These are phyloP conservation scores for Scleropages formosus DNA, from an alignment of 2,797 vertebrate genomes.

Conservation along the genomic window DNA sequence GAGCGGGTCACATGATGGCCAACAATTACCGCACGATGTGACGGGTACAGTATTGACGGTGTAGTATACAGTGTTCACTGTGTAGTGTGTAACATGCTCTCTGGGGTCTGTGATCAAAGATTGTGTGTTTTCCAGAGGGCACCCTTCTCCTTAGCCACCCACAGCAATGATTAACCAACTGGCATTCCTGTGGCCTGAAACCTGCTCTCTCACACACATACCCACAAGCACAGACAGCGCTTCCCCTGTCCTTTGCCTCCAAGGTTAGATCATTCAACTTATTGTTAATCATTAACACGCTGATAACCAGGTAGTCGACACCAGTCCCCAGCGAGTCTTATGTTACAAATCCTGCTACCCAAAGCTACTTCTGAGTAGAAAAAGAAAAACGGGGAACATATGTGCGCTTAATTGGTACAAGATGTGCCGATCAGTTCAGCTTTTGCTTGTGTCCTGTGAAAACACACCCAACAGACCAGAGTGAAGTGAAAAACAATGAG, in stretches of 20 bases:
- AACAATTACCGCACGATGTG: neutral
- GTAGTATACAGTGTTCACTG: neutral
- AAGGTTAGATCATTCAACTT: conserved; percentile 10
- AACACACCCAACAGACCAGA: no score
- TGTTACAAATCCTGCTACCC: neutral
- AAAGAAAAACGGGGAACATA: neutral
- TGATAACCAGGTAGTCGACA: neutral
- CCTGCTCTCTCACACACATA: neutral
- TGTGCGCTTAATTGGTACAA: no score
- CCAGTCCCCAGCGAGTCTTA: neutral
- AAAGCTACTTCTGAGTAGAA: neutral
- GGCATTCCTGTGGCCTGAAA: conserved; percentile 17
- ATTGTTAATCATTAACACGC: conserved; percentile 21
- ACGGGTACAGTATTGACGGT: neutral
- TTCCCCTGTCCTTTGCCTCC: conserved; percentile 5
- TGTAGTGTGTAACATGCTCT: neutral
- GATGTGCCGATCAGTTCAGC: neutral
- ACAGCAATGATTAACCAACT: conserved; percentile 25
- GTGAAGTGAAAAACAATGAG: neutral
- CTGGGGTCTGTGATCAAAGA: neutral
- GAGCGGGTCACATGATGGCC: neutral
- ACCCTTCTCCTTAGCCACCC: neutral
- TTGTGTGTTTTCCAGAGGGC: neutral
- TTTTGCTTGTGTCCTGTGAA: neutral
- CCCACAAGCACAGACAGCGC: neutral